These are phyloP conservation scores for Enteromius thamalakanensis DNA, from an alignment of 2,797 vertebrate genomes.

Conservation along the genomic window DNA sequence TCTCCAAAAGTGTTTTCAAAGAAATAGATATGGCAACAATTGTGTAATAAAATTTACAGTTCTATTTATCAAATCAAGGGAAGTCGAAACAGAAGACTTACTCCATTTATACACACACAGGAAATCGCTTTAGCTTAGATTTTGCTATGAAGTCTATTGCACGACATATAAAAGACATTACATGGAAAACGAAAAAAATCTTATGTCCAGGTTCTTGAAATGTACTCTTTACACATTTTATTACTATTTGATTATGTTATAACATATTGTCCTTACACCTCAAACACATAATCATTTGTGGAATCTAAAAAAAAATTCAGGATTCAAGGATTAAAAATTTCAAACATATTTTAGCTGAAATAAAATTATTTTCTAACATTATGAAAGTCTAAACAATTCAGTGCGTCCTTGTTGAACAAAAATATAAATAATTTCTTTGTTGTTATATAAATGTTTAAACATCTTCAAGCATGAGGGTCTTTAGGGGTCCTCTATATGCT, in stretches of 20 bases:
- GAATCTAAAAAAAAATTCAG: too few relatives aligned
- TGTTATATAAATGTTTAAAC: neutral
- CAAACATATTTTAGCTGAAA: too few relatives aligned
- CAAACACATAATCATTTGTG: too few relatives aligned
- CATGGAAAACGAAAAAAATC: neutral
- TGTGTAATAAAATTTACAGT: neutral
- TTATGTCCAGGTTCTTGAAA: neutral
- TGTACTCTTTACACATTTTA: neutral
- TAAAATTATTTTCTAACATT: neutral
- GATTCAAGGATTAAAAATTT: too few relatives aligned
- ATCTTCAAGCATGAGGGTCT: neutral
- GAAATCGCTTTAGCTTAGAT: neutral
- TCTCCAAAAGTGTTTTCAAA: neutral
- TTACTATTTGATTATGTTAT: too few relatives aligned
- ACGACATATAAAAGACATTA: neutral
- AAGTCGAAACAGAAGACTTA: neutral
- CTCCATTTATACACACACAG: neutral
- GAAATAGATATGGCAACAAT: neutral
- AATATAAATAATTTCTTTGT: neutral
- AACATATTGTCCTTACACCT: too few relatives aligned
- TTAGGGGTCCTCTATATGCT: neutral
- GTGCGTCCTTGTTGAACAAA: neutral
- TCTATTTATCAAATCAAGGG: neutral
- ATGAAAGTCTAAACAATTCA: neutral
- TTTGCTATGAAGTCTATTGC: neutral